These are phyloP conservation scores for Temnothorax ravouxi DNA, from an alignment of 2,888 invertebrate genomes.

Conservation along the genomic window DNA sequence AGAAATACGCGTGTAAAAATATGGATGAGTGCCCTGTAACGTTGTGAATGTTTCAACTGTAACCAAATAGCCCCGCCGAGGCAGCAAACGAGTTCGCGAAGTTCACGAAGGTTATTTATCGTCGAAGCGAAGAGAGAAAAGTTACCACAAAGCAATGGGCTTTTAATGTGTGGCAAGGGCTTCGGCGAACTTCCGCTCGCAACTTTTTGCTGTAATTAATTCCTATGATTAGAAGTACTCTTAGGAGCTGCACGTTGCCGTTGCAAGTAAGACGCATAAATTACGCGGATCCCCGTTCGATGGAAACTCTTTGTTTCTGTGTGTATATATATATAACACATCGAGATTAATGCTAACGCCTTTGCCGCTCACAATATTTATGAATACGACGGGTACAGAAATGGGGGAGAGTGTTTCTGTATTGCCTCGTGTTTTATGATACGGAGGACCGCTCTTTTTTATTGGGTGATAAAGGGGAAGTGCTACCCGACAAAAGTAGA, in stretches of 20 bases:
- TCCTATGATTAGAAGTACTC: conserved; percentile 41
- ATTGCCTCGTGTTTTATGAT: conserved; percentile 17
- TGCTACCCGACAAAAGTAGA: background rate
- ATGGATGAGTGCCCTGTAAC: background rate
- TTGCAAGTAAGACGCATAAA: conserved; percentile 2
- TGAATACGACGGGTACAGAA: background rate
- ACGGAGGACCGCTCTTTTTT: conserved; percentile 9
- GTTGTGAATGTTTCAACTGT: conserved; percentile 31
- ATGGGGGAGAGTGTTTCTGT: background rate
- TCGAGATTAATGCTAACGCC: conserved; percentile 17
- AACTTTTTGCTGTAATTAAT: conserved; percentile 56
- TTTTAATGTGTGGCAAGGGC: conserved; percentile 18
- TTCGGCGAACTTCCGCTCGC: conserved; percentile 36
- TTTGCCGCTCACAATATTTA: background rate
- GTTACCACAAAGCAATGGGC: conserved; percentile 20
- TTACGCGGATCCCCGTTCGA: background rate
- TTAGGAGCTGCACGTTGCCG: background rate
- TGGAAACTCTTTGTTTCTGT: conserved; percentile 3
- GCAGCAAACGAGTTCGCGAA: conserved; percentile 42
- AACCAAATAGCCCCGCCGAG: conserved; percentile 51
- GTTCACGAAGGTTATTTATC: conserved; percentile 39
- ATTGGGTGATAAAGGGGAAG: conserved; percentile 21
- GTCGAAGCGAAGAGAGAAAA: conserved; percentile 32
- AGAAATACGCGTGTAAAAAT: conserved; percentile 18
- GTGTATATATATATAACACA: too few relatives aligned